Conservation (phyloP, 1,140 invertebrate species). For the Cotesia vestalis region DNA sequence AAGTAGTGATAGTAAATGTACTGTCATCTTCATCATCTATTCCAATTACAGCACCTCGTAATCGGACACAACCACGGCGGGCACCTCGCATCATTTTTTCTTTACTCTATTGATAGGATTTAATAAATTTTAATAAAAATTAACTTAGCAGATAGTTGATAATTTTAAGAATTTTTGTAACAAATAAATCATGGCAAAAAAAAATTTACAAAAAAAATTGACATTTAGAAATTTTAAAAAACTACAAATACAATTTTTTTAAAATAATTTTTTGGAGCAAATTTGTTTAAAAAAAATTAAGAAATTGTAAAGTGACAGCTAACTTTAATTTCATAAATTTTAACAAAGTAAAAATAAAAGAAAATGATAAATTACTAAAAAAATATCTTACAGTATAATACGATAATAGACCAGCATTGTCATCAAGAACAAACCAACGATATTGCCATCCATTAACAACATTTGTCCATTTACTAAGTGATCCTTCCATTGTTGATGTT, state of each 20-base stretch:
- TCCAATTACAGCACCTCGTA: conserved; percentile 94
- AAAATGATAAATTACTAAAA: conserved; percentile 3
- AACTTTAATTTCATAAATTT: no score
- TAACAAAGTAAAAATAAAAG: no score
- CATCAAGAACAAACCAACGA: conserved; percentile 98
- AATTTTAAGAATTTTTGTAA: no score
- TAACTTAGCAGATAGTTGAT: no score
- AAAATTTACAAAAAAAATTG: no score
- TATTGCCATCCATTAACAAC: conserved; percentile 99
- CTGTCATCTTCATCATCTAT: conserved; percentile 99
- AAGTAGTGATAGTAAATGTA: conserved; percentile 97
- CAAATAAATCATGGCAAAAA: no score
- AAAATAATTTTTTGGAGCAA: no score
- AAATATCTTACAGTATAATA: conserved; percentile 92
- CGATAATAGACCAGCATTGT: conserved; percentile 91
- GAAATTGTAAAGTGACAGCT: no score
- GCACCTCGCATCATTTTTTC: conserved; percentile 99
- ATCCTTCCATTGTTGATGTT: conserved; percentile 89
- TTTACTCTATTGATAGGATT: conserved; percentile 81
- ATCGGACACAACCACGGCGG: conserved; percentile 91
- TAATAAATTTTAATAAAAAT: background rate
- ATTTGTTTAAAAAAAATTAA: no score
- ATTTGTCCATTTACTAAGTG: conserved; percentile 99
- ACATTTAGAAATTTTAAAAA: no score
- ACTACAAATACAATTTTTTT: no score